Conservation (phyloP, 1,140 invertebrate species). For the Drosophila mayri region DNA sequence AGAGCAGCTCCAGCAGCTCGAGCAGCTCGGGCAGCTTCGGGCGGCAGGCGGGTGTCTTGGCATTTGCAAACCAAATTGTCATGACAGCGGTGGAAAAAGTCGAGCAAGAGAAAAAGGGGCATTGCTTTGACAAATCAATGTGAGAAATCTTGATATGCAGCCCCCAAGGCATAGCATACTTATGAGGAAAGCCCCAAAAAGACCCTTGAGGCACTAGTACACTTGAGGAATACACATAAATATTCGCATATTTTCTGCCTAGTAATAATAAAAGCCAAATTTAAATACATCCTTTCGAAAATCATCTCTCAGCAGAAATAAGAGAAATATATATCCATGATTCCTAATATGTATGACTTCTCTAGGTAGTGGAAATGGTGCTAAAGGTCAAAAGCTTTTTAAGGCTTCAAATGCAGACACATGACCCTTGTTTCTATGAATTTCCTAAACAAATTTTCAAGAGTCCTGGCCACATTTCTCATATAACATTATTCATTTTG, state of each 20-base stretch:
- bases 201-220: conserved; percentile 1
- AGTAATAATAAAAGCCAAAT: too few species aligned
- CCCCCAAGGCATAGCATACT: conserved; percentile 42
- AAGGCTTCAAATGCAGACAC: not conserved
- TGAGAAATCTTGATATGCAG: conserved; percentile 76
- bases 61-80: conserved; percentile 76
- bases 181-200: conserved; percentile 44
- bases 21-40: not conserved
- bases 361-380: not conserved
- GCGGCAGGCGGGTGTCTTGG: conserved; percentile 15
- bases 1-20: not conserved
- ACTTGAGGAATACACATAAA: not conserved
- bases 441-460: not conserved
- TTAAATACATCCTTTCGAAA: too few species aligned
- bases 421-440: too few species aligned
- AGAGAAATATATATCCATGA: too few species aligned
- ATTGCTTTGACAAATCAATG: conserved; percentile 80
- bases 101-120: conserved; percentile 7
- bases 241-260: not conserved
- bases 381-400: not conserved
- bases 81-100: conserved; percentile 41
- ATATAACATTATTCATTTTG: not conserved
- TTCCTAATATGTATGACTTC: too few species aligned
- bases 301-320: too few species aligned
- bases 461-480: not conserved